Base-by-base conservation (phyloP, 2,113 vertebrate genomes). In the Muscicapa adusta region DNA sequence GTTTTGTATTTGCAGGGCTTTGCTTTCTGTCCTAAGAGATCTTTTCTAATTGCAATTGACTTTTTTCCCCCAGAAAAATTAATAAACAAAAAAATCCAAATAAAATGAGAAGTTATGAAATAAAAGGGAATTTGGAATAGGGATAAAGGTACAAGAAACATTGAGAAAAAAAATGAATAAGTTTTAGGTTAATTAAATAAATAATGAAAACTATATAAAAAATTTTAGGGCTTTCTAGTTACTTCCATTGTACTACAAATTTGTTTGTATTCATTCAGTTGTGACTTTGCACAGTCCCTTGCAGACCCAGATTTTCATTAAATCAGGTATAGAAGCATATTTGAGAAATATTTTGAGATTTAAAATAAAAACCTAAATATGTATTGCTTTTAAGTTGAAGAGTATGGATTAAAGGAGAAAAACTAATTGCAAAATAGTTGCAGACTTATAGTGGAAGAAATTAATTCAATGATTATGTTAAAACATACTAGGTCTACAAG, bases 21-120 rank as follows among this genome's bases (percentile, higher is more conserved):
- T 51, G 10, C 70, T 87, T 80, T 81, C 31, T 77, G 42, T 91
- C 94, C 85, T 45, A 60, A 71, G 96, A 81, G 84, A 81, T 8
- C n/a, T 78, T 79, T 76, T 53, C 79, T 96, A 93, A 96, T 92
- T 93, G 57, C 78, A 74, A 81, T 48, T 48, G 12, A 50, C 4
- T 60, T 75, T 38, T 48, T 48, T 71, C n/a, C 26, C 26, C 13
- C 22, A 14, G 5, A 68, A 96, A 83, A 90, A 85, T 70, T 85
- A 93, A 96, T 86, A 90, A 95, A 95, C 91, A 94, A 88, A 65
- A 65, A 38, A 34, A 29, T 10, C 60, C 61, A 82, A 96, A 96
- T 91, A 87, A 82, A 86, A 76, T 53, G 10, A 75, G 26, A 74
- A 79, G 6, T 66, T 86, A 77, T 70, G 40, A 93, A 91, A 80